phyloP scores from a whole-genome alignment of 2,797 vertebrate species.

The Chelmon rostratus region DNA sequence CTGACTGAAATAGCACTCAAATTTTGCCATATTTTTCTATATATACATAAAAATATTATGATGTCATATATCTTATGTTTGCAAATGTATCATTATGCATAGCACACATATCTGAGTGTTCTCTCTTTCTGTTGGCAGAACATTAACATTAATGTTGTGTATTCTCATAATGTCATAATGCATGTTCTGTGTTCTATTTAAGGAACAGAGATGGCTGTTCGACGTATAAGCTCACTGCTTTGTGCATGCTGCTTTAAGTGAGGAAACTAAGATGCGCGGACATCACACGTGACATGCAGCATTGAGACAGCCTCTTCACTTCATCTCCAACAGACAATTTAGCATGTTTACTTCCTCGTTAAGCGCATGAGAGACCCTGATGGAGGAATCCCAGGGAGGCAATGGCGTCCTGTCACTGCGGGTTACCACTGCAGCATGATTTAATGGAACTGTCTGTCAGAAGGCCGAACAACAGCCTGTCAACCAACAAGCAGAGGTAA shows the following conservation, averaged over 20 bases:
- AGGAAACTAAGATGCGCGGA: slow-evolving; percentile 38
- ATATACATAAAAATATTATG: too few relatives aligned
- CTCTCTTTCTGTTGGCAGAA: slow-evolving; percentile 9
- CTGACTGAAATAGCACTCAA: background rate
- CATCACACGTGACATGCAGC: slow-evolving; percentile 52
- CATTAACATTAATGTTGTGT: slow-evolving; percentile 50
- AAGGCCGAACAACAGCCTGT: slow-evolving; percentile 77
- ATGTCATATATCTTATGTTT: background rate
- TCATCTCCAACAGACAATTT: slow-evolving; percentile 80
- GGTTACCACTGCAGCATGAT: slow-evolving; percentile 82
- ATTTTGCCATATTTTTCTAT: background rate
- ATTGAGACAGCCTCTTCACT: slow-evolving; percentile 66
- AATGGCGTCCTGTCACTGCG: slow-evolving; percentile 79
- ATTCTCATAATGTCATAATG: slow-evolving; percentile 3
- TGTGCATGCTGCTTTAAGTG: slow-evolving; percentile 20
- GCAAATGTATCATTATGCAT: slow-evolving; percentile 10
- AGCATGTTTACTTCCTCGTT: slow-evolving; percentile 86
- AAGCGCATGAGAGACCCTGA: slow-evolving; percentile 81
- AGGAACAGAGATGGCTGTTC: slow-evolving; percentile 23
- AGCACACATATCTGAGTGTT: background rate
- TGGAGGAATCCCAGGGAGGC: slow-evolving; percentile 80
- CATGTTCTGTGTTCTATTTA: slow-evolving; percentile 26
- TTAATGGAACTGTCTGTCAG: slow-evolving; percentile 88
- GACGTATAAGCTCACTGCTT: background rate
- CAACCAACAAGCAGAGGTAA: slow-evolving; percentile 62